phyloP scores from a whole-genome alignment of 2,888 invertebrate genomes.

The Trichogramma dendrolimi region DNA sequence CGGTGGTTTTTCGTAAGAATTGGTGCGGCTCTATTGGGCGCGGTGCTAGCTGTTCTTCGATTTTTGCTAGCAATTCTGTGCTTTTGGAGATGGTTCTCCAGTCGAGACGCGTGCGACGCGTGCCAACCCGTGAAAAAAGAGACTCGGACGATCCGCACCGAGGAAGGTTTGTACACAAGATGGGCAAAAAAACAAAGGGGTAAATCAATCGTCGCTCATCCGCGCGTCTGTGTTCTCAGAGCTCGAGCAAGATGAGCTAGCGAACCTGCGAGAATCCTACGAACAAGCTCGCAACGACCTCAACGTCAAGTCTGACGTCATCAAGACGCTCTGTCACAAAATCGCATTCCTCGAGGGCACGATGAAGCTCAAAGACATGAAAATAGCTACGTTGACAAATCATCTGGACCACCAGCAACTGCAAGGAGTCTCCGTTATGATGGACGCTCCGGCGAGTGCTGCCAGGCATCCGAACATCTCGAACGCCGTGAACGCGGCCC shows the following conservation, averaged over 20 bases:
- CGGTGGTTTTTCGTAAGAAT: too few relatives aligned
- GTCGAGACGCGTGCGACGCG: background rate
- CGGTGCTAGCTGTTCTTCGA: background rate
- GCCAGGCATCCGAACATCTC: too few relatives aligned
- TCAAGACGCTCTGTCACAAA: conserved; percentile 58
- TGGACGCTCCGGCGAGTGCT: too few relatives aligned
- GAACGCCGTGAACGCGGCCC: too few relatives aligned
- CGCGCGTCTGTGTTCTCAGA: background rate
- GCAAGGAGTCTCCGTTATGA: background rate
- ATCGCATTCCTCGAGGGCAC: conserved; percentile 61
- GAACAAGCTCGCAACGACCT: conserved; percentile 53
- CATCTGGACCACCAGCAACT: conserved; percentile 7
- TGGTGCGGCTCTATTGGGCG: too few relatives aligned
- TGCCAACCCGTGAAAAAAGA: background rate
- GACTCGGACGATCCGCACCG: too few relatives aligned
- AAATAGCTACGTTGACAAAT: conserved; percentile 41
- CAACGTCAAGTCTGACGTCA: conserved; percentile 56
- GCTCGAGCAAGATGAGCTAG: background rate
- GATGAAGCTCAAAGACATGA: conserved; percentile 61
- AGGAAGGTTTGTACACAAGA: too few relatives aligned
- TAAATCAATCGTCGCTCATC: too few relatives aligned
- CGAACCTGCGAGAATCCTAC: conserved; percentile 28
- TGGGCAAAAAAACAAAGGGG: too few relatives aligned
- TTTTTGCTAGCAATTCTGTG: conserved; percentile 5
- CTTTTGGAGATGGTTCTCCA: conserved; percentile 27